Conservation (phyloP, 2,113 vertebrate species). For the Odontophorus gujanensis region DNA sequence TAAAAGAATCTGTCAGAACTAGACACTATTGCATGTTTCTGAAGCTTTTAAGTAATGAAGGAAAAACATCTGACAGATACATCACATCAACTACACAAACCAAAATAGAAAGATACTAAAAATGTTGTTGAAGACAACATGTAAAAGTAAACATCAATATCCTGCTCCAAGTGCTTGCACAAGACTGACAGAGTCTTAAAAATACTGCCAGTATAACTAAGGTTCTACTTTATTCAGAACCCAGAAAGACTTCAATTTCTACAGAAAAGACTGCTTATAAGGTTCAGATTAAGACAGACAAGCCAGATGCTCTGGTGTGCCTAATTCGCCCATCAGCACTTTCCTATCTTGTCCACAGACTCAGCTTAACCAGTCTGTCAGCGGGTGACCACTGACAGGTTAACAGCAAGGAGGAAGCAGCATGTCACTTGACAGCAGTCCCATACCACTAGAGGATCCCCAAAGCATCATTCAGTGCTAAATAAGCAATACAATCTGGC, state of each 20-base stretch:
- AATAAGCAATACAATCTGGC: conserved; percentile 8
- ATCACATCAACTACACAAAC: not conserved
- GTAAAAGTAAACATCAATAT: not conserved
- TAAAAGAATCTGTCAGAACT: not conserved
- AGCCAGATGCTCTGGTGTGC: conserved; percentile 10
- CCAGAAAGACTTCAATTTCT: not conserved
- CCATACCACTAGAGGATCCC: not conserved
- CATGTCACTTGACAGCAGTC: not conserved
- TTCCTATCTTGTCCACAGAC: not conserved
- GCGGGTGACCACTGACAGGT: not conserved
- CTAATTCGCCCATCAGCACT: not conserved
- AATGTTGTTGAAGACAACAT: not conserved
- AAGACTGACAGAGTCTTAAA: not conserved
- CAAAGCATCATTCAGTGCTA: not conserved
- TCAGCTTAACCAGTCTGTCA: not conserved
- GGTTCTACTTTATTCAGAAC: not conserved
- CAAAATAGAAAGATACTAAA: conserved; percentile 40
- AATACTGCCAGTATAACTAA: not conserved
- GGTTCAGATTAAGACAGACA: conserved; percentile 15
- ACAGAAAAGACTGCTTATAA: not conserved
- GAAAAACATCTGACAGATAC: not conserved
- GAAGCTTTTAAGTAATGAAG: conserved; percentile 31
- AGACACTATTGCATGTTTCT: not conserved
- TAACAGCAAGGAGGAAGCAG: not conserved
- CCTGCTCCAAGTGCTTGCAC: not conserved